Base-by-base conservation (phyloP, 2,888 invertebrate species). In the Spisula subtruncata region DNA sequence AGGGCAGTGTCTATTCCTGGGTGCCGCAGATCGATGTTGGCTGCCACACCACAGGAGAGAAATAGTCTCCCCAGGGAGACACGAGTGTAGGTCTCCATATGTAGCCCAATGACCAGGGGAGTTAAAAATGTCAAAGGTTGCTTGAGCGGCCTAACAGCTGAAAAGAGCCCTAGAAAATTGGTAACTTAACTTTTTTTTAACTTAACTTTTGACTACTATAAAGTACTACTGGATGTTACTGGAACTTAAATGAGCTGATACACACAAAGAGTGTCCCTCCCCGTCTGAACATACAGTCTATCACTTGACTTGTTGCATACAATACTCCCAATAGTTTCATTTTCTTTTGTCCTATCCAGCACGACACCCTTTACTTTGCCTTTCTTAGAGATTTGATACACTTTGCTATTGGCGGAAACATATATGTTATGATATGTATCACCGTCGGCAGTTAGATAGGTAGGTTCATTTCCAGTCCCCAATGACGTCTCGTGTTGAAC, bases 241-340 rank as follows among this genome's bases (percentile, higher is more conserved):
- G 60, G 25, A 12, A 75, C 25, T 75, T 32, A 75, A 18, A 75
- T 35, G 32, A 75, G 75, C 81, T 89, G 81, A 71, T 89, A 91
- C 5, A 89, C 89, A 81, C 79, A 84, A 1, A 91, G 81, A 0
- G 60, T 66, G 75, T 91, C 91, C 41, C 54, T 60, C 29, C 80
- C 85, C 1, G 86, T 89, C 56, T 91, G 89, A 0, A 89, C 86
- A 56, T 88, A 91, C n/a, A 91, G n/a, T 80, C 88, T 51, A 20
- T 86, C 80, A 48, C 75, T 83, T 6, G 56, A 8, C 32, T 83
- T 79, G 48, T 88, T 88, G 66, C 75, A 91, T 46, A 86, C 86
- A 29, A 91, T 86, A 35, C 88, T 71, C 0, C 91, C 91, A 41
- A 88, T 41, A 41, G 20, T 46, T 29, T 66, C 75, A 66, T 80